A percentile compares a stretch with the other conserved stretches of the same genome.
phyloP scores from a whole-genome alignment of 2,113 vertebrate species.

The Lepus timidus region DNA sequence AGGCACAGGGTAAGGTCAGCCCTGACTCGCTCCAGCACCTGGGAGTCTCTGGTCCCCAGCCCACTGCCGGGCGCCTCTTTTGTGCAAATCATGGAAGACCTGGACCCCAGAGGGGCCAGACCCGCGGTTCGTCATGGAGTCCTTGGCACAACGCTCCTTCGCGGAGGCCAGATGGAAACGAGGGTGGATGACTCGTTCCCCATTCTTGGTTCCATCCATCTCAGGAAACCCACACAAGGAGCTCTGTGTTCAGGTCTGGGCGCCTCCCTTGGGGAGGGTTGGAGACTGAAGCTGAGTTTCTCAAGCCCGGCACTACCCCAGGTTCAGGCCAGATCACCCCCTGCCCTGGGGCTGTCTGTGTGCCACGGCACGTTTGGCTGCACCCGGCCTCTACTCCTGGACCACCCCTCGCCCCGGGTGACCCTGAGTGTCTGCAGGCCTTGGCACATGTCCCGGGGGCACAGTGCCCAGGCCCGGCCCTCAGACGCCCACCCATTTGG shows the following conservation, averaged over 20 bases:
- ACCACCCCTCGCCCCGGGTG: no score
- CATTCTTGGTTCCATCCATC: not conserved
- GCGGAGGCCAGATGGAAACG: not conserved
- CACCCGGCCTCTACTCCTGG: no score
- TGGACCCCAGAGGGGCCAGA: not conserved
- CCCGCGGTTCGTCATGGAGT: not conserved
- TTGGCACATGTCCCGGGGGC: not conserved
- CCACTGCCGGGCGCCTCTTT: accelerated
- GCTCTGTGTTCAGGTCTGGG: not conserved
- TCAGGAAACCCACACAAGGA: constrained; percentile 41
- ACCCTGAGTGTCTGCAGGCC: not conserved
- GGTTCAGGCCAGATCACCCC: accelerated
- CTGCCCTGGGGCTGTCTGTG: not conserved
- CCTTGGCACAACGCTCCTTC: not conserved
- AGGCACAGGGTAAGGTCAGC: not conserved
- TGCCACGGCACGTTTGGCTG: accelerated
- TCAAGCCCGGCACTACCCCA: not conserved
- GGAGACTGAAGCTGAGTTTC: not conserved
- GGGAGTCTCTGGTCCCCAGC: not conserved
- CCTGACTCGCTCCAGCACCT: no score
- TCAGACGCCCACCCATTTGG: no score
- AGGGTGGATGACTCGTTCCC: not conserved
- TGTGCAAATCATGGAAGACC: not conserved
- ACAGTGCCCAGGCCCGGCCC: not conserved
- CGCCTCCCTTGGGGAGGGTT: not conserved